Evolutionary conservation across 2,797 vertebrate species (phyloP), one percentile per base, ranked within the genome.

Genomic region (Babyrousa celebensis): DNA sequence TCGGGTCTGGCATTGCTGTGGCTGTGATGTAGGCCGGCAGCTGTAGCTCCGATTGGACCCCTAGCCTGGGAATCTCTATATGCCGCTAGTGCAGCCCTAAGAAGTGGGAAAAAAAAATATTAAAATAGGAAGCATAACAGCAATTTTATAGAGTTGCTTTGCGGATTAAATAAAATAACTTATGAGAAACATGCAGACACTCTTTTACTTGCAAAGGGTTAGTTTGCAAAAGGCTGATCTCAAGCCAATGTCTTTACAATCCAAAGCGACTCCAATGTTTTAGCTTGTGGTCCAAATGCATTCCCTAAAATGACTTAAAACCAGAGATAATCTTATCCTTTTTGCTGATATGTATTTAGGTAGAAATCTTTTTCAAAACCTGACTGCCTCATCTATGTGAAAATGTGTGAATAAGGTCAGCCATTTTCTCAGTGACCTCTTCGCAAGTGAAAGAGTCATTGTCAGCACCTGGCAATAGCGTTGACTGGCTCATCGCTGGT

Each of bases 351-450:
- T 6, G 48, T 1, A 27, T 79, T 88, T 18, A 91, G 25, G 63
- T 86, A 11, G 20, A 3, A 86, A 83, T 58, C 15, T 67, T 82
- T 83, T 89, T 65, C 36, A 82, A 97, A 95, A 80, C 40, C 78
- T 43, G n/a, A 77, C 23, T 68, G 4, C 21, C 79, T 60, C n/a
- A 79, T 71, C 20, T 48, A 25, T 5, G n/a, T 29, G 63, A 89
- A 86, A 75, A 90, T 83, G 14, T 52, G 3, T 58, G 15, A 56
- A 74, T 36, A 63, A 36, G 29, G 40, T 43, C 17, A 74, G 10
- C 12, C 48, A 15, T 10, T 94, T 82, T 85, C 29, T 65, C 52
- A 65, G 6, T 84, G 71, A 85, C 85, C 20, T 93, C 52, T 90
- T 27, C 15, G 1, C 17, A 48, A 17, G 20, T 40, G 17, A 65